A percentile compares a stretch with the other conserved stretches of the same genome.
Evolutionary conservation across 2,888 invertebrate genomes (phyloP).

Genomic region (Nasonia oneida): DNA sequence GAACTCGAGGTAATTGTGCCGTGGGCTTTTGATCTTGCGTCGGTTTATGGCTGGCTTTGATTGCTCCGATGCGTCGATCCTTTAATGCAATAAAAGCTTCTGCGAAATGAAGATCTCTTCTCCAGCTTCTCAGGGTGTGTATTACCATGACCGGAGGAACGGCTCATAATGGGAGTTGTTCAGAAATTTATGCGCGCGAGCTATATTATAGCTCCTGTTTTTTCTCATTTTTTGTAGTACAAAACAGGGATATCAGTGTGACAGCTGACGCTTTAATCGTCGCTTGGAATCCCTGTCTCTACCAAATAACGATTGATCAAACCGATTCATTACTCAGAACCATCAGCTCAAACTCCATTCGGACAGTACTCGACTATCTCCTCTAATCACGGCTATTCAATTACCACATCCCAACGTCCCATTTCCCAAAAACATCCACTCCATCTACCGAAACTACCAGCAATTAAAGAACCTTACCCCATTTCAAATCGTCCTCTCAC

Average conservation of each 20-base stretch:
- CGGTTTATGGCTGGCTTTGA: neutral
- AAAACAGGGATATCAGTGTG: too few relatives aligned
- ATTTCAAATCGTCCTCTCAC: neutral
- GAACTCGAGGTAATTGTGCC: neutral
- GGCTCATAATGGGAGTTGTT: conserved; percentile 11
- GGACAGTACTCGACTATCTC: neutral
- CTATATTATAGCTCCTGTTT: too few relatives aligned
- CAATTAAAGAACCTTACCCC: neutral
- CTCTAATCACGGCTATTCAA: neutral
- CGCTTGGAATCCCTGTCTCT: neutral
- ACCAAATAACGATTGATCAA: neutral
- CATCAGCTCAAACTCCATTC: neutral
- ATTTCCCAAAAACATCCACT: neutral
- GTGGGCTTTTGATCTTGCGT: neutral
- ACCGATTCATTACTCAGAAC: neutral
- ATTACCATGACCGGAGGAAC: neutral
- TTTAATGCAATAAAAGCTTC: neutral
- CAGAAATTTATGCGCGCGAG: conserved; percentile 28
- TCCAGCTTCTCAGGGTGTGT: neutral
- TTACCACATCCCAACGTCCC: neutral
- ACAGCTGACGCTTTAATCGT: neutral
- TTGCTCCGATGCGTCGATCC: neutral
- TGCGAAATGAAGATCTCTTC: neutral
- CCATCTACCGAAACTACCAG: neutral
- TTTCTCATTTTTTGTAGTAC: too few relatives aligned